A percentile compares a stretch with the other conserved stretches of the same genome.
phyloP scores from a whole-genome alignment of 2,888 invertebrate species.

The Phasia obesa region DNA sequence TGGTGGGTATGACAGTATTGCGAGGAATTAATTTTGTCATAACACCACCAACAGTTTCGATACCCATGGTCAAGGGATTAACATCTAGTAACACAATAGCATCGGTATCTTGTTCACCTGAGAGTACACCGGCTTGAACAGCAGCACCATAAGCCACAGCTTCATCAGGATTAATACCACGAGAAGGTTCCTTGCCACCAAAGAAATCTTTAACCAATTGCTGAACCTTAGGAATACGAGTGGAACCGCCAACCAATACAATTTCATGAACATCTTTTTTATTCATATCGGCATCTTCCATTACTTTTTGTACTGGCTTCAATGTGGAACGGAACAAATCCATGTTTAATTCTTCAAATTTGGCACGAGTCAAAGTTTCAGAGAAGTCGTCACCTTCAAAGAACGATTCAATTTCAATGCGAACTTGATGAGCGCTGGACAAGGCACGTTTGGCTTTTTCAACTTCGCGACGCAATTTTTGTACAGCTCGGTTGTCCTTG shows the following conservation, averaged over 20 bases:
- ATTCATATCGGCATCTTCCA: constrained; percentile 99
- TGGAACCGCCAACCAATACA: constrained; percentile 99
- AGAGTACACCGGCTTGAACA: constrained; percentile 98
- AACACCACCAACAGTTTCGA: constrained; percentile 99
- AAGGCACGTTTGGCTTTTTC: constrained; percentile 98
- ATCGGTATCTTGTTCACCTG: constrained; percentile 97
- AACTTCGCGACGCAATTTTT: constrained; percentile 97
- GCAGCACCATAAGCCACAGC: constrained; percentile 99
- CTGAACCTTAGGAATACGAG: constrained; percentile 99
- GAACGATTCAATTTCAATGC: constrained; percentile 99
- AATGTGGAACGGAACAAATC: constrained; percentile 94
- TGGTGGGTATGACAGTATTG: constrained; percentile 99
- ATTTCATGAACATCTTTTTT: constrained; percentile 99
- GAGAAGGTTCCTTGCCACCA: constrained; percentile 98
- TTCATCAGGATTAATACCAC: constrained; percentile 99
- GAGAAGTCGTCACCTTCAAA: constrained; percentile 99
- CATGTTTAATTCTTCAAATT: constrained; percentile 99
- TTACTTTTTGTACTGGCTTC: constrained; percentile 96
- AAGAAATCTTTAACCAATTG: constrained; percentile 97
- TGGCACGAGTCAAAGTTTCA: constrained; percentile 98
- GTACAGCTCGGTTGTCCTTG: constrained; percentile 96
- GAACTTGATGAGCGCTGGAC: constrained; percentile 95
- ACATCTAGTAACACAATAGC: constrained; percentile 98
- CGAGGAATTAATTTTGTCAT: constrained; percentile 99
- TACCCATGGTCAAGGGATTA: constrained; percentile 99